Evolutionary conservation across 2,113 vertebrate genomes (phyloP).

Genomic region (Mixornis gularis): DNA sequence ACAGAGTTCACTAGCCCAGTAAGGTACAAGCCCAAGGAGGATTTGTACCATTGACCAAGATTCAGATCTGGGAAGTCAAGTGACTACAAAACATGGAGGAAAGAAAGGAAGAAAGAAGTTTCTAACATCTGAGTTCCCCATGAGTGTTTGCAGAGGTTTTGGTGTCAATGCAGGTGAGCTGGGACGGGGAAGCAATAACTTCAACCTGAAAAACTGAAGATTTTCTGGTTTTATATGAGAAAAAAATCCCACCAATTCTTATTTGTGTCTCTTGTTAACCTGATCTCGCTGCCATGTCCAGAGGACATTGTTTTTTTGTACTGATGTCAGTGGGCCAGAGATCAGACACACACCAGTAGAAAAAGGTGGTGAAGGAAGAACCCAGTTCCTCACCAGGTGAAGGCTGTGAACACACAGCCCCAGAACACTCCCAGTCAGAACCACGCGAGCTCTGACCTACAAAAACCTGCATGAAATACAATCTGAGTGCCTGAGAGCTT

Average conservation of each 20-base stretch:
- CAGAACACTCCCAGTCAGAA: not conserved
- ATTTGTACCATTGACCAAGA: not conserved
- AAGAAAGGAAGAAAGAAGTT: not conserved
- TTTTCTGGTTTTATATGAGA: not conserved
- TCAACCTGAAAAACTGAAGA: not conserved
- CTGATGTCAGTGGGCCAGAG: not conserved
- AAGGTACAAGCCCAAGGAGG: not conserved
- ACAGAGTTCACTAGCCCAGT: not conserved
- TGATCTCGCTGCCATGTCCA: not conserved
- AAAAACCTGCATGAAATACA: not conserved
- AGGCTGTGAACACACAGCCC: too few species aligned
- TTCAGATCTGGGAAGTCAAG: not conserved
- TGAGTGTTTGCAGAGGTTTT: not conserved
- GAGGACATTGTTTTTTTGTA: not conserved
- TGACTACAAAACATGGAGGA: not conserved
- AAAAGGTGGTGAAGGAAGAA: not conserved
- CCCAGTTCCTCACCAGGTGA: not conserved
- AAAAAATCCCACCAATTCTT: not conserved
- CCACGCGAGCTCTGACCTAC: not conserved
- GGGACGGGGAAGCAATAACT: fast-evolving
- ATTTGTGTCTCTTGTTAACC: not conserved
- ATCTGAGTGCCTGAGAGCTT: not conserved
- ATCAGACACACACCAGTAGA: not conserved
- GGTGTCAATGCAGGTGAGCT: not conserved
- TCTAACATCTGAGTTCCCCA: not conserved